Evolutionary conservation across 2,113 vertebrate species (phyloP).

Genomic region (Petrocephalus zakoni): DNA sequence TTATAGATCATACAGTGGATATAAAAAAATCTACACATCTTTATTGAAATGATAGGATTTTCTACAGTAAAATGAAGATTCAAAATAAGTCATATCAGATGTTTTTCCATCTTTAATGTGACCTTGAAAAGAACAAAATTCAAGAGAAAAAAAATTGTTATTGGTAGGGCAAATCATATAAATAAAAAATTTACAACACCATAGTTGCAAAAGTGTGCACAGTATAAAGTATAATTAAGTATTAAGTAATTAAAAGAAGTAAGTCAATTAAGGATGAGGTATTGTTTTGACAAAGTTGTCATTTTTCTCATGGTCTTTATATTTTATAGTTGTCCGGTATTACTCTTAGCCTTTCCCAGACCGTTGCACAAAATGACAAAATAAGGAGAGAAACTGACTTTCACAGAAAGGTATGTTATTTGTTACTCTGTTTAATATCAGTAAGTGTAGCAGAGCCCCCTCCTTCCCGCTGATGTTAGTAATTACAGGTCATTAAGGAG

Average conservation of each 20-base stretch:
- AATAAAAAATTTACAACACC: background rate
- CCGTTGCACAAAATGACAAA: conserved; percentile 22
- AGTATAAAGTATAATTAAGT: background rate
- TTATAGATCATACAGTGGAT: background rate
- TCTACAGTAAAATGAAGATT: background rate
- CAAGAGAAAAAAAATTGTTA: background rate
- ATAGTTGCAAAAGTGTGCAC: background rate
- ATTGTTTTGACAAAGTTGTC: background rate
- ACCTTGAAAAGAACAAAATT: background rate
- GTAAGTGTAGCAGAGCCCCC: background rate
- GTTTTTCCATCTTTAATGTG: background rate
- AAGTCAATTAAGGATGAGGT: background rate
- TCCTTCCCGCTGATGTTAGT: background rate
- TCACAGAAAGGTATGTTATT: conserved; percentile 29
- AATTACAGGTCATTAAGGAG: conserved; percentile 31
- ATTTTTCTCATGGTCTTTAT: background rate
- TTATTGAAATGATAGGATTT: background rate
- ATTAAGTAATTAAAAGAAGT: background rate
- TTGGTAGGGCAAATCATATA: background rate
- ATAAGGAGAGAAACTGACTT: conserved; percentile 30
- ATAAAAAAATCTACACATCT: background rate
- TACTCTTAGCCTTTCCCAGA: conserved; percentile 13
- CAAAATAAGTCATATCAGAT: background rate
- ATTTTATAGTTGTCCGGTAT: conserved; percentile 19
- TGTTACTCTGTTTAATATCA: background rate